Percentiles rank a stretch among this genome's conserved stretches.
Evolutionary conservation across 2,888 invertebrate species (phyloP).

Genomic region (Cryptocheilus praepositus): DNA sequence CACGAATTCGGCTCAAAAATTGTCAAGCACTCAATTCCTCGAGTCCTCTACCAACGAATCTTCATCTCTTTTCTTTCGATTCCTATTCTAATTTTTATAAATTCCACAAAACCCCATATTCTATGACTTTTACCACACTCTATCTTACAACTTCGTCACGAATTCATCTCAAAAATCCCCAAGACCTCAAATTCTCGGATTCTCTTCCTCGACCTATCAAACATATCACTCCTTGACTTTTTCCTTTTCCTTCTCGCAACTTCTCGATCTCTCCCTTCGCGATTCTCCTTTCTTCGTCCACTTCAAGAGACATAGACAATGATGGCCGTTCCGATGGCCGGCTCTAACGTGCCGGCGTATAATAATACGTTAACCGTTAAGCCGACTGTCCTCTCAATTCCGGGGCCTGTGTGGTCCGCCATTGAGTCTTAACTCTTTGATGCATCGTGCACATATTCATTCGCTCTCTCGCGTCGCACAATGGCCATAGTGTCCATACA

Average conservation of each 20-base stretch:
- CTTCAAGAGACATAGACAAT: slow-evolving; percentile 45
- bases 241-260: background rate
- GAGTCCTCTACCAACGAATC: too few species aligned
- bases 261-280: slow-evolving; percentile 3
- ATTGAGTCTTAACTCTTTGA: slow-evolving; percentile 67
- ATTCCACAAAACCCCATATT: too few species aligned
- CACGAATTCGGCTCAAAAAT: too few species aligned
- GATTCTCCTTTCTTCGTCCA: background rate
- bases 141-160: too few species aligned
- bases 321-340: slow-evolving; percentile 45
- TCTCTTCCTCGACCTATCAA: too few species aligned
- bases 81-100: too few species aligned
- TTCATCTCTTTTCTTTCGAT: too few species aligned
- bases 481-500: slow-evolving; percentile 63
- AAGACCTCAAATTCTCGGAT: too few species aligned
- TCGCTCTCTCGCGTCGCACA: slow-evolving; percentile 56
- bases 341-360: slow-evolving; percentile 47
- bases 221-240: too few species aligned
- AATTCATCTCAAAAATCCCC: too few species aligned
- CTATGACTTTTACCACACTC: too few species aligned
- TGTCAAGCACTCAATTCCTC: too few species aligned
- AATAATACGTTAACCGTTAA: slow-evolving; percentile 65
- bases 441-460: slow-evolving; percentile 64
- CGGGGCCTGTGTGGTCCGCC: slow-evolving; percentile 64
- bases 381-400: slow-evolving; percentile 62